Evolutionary conservation across 2,888 invertebrate species (phyloP).

Genomic region (Prosapia bicincta): DNA sequence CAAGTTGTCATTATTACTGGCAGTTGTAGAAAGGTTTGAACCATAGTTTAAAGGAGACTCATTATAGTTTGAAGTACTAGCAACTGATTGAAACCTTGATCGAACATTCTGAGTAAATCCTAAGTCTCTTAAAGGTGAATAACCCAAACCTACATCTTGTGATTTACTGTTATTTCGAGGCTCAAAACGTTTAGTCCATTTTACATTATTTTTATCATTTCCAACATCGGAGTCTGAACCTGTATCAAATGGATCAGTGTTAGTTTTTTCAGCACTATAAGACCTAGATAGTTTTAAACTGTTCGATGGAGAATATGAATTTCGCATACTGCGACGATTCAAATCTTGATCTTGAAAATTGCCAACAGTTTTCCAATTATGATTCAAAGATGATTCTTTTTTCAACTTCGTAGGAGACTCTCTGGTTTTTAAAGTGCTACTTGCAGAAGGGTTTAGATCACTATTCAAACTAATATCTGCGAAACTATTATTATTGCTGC

Average conservation of each 20-base stretch:
- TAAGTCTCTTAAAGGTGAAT: not conserved
- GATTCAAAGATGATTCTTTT: not conserved
- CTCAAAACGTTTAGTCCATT: not conserved
- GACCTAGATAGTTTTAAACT: not conserved
- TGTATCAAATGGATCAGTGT: conserved; percentile 11
- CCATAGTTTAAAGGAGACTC: conserved; percentile 1
- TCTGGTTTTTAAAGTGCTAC: conserved; percentile 15
- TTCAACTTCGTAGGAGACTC: not conserved
- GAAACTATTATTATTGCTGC: not conserved
- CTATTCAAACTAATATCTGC: not conserved
- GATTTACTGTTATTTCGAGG: not conserved
- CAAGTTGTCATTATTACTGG: conserved; percentile 6
- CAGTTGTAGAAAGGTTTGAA: conserved; percentile 10
- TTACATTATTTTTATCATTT: not conserved
- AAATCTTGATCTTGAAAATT: not conserved
- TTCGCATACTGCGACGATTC: not conserved
- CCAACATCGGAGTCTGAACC: conserved; percentile 23
- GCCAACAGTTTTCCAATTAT: not conserved
- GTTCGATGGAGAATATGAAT: not conserved
- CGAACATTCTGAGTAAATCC: not conserved
- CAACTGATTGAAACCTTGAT: conserved; percentile 17
- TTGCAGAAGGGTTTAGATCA: conserved; percentile 15
- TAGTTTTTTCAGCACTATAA: not conserved
- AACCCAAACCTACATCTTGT: not conserved
- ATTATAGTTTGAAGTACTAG: not conserved